Percentiles rank a stretch among this genome's conserved stretches.
These are phyloP conservation scores for Teleogryllus oceanicus DNA, from an alignment of 2,888 invertebrate species.

Conservation along the genomic window DNA sequence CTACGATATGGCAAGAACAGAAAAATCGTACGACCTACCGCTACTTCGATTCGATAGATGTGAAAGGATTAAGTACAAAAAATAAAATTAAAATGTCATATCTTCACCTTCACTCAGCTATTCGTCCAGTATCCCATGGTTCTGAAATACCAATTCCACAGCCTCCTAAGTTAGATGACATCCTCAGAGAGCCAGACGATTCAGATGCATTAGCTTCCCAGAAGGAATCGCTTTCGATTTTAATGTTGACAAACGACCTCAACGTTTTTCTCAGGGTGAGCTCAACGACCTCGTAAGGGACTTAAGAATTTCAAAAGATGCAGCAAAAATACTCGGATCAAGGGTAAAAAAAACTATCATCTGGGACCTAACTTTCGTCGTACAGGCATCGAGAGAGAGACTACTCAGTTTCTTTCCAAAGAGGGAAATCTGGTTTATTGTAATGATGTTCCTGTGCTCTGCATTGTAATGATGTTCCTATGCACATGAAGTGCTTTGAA, in stretches of 20 bases:
- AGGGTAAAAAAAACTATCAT: not conserved
- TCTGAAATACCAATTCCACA: slow-evolving; percentile 31
- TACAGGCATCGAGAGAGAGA: too few relatives aligned
- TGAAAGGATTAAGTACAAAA: slow-evolving; percentile 29
- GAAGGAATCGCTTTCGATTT: slow-evolving; percentile 4
- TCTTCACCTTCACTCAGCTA: slow-evolving; percentile 29
- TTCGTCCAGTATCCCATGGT: slow-evolving; percentile 31
- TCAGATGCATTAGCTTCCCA: slow-evolving; percentile 4
- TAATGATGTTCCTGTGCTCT: slow-evolving; percentile 32
- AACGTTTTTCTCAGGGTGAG: not conserved
- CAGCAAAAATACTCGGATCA: slow-evolving; percentile 11
- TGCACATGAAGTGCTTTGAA: slow-evolving; percentile 29
- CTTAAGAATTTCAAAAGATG: slow-evolving; percentile 19
- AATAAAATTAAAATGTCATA: slow-evolving; percentile 24
- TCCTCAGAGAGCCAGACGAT: slow-evolving; percentile 28
- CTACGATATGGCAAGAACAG: slow-evolving; percentile 2
- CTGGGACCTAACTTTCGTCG: too few relatives aligned
- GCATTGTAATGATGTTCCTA: too few relatives aligned
- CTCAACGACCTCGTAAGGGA: slow-evolving; percentile 11
- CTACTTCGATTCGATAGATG: slow-evolving; percentile 30
- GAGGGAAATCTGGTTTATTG: slow-evolving; percentile 34
- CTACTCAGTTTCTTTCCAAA: slow-evolving; percentile 26
- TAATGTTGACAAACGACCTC: slow-evolving; percentile 12
- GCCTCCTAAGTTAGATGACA: slow-evolving; percentile 31
- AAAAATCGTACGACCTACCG: slow-evolving; percentile 28